Base-by-base conservation (phyloP, 2,113 vertebrate genomes). In the Paraplagusia blochii region DNA sequence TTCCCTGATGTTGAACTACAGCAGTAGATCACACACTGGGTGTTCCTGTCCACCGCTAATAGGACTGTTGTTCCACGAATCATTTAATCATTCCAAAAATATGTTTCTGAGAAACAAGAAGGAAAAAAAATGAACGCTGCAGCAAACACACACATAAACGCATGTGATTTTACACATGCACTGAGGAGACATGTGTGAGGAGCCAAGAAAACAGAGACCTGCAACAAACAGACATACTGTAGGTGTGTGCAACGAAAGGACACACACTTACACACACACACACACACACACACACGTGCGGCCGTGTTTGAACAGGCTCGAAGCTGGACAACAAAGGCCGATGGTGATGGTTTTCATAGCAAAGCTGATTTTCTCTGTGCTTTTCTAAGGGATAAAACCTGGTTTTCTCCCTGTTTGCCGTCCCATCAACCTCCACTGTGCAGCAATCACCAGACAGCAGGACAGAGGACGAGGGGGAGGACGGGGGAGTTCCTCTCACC, bases 101-200 rank as follows among this genome's bases (percentile, higher is more conserved):
- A 63, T 47, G 69, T 69, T 77, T 80, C 64, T 67, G 46, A 72
- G 65, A 80, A 77, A 57, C 29, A 54, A 39, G 16, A 12, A n/a
- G 13, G 43, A 53, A 44, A 51, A 29, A 46, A 43, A 38, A 7
- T 52, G n/a, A 19, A 54, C 57, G 35, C n/a, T 1, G 46, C 44
- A 35, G 22, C 13, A 40, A 29, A 40, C 35, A 18, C 43, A 48
- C 10, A 19, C 44, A 45, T 14, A 14, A 13, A 13, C 38, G 52
- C n/a, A 46, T 29, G 22, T 29, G 22, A n/a, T n/a, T n/a, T n/a
- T n/a, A n/a, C n/a, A n/a, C n/a, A n/a, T n/a, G n/a, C n/a, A n/a
- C n/a, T n/a, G n/a, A n/a, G n/a, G n/a, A n/a, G n/a, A n/a, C n/a
- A n/a, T n/a, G n/a, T n/a, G n/a, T n/a, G n/a, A n/a, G n/a, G n/a